These are phyloP conservation scores for Gobiocypris rarus DNA, from an alignment of 2,113 vertebrate species.

Conservation along the genomic window DNA sequence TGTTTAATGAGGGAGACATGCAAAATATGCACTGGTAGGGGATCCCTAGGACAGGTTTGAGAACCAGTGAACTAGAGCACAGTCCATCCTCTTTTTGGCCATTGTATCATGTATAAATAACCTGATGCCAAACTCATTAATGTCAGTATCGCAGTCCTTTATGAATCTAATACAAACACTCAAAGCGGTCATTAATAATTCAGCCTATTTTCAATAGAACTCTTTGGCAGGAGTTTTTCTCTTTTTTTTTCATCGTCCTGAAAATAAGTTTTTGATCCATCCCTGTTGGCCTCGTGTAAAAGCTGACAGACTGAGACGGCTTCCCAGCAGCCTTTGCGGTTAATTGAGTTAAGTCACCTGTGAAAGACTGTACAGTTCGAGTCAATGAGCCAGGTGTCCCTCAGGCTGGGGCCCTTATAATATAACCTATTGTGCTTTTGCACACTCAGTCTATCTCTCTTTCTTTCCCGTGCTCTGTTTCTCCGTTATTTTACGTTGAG, in stretches of 20 bases:
- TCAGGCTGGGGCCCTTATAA: conserved; percentile 23
- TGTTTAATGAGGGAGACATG: no score
- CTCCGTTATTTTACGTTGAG: background rate
- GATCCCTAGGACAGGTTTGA: no score
- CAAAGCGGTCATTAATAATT: conserved; percentile 60
- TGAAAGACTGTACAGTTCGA: conserved; percentile 61
- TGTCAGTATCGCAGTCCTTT: conserved; percentile 61
- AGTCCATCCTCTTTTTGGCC: background rate
- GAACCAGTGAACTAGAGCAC: background rate
- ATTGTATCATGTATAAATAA: conserved; percentile 11
- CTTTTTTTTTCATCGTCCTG: conserved; percentile 35
- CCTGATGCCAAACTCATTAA: conserved; percentile 60
- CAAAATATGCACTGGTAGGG: no score
- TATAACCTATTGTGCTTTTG: conserved; percentile 16
- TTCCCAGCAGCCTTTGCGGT: conserved; percentile 50
- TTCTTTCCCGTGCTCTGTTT: conserved; percentile 3
- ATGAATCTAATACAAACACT: conserved; percentile 45
- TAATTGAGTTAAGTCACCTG: conserved; percentile 67
- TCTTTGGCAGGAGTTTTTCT: conserved; percentile 14
- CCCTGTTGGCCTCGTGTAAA: conserved; percentile 50
- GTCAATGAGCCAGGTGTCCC: conserved; percentile 66
- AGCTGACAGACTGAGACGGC: conserved; percentile 33
- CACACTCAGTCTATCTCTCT: conserved; percentile 3
- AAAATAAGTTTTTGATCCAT: conserved; percentile 47
- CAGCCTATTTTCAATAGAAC: conserved; percentile 26